Evolutionary conservation across 2,113 vertebrate genomes (phyloP), one percentile per base, ranked within the genome.

Genomic region (Paralichthys olivaceus): DNA sequence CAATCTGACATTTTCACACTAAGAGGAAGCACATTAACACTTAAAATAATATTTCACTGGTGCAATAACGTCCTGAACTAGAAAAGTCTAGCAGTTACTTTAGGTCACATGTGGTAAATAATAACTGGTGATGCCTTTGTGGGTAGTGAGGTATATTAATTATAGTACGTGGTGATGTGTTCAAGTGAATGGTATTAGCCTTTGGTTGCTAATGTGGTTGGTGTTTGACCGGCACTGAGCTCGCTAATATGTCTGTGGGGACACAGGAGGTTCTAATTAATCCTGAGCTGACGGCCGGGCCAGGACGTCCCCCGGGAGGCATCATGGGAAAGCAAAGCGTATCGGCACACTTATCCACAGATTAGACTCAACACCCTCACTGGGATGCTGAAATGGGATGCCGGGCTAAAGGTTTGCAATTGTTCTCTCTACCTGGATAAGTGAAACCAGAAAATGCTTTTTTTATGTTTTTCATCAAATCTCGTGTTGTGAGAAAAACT

Each of bases 231-330:
- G 90, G 81, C 92, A 83, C 93, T 93, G 74, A 89, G 94, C 95
- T 95, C 93, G 73, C 94, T 95, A 95, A 95, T 95, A 93, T 90
- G 93, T 95, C 96, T 95, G 91, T 91, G 54, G 96, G 95, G 96
- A 96, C 79, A 11, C 54, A 1, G 72, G 79, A 87, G 89, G 79
- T 94, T 94, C 96, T 97, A 98, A 98, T 98, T 96, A 98, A 97
- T 97, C 96, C 95, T 96, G 95, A 91, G 95, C 95, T 96, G 96
- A 96, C 95, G 94, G 95, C 94, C 95, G 95, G 95, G 95, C 95
- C 94, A 94, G 94, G 83, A 78, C 91, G 85, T 96, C 96, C 95
- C 93, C 49, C 68, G 94, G 93, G 96, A 95, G 84, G 89, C 90
- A 90, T 89, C 92, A 90, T 49, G 87, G 85, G 91, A 92, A 93